Conservation (phyloP, 92 coral and sea anemone genomes). For the Porites lobata region DNA sequence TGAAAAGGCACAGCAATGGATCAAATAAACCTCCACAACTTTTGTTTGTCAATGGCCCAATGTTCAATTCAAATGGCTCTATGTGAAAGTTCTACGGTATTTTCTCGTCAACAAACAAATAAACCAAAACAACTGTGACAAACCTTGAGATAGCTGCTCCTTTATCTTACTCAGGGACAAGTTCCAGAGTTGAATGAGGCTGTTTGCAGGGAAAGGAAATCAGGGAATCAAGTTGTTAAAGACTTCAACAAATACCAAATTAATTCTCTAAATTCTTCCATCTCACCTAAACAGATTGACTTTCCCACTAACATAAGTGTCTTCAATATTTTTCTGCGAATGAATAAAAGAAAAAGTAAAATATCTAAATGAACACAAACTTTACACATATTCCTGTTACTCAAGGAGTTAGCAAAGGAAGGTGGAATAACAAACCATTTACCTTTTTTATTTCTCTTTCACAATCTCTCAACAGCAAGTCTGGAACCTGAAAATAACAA, state of each 20-base stretch:
- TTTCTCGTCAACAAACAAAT: not conserved
- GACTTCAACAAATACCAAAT: not conserved
- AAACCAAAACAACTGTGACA: not conserved
- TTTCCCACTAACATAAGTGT: constrained; percentile 92
- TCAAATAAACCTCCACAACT: too few species aligned
- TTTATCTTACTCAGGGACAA: constrained; percentile 76
- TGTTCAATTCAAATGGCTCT: too few species aligned
- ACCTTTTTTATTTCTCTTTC: constrained; percentile 85
- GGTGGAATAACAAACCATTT: too few species aligned
- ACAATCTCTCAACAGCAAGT: constrained; percentile 80
- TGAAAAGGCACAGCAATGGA: too few species aligned
- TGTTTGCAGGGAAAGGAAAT: constrained; percentile 15
- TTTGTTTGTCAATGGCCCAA: too few species aligned
- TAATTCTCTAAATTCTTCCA: too few species aligned
- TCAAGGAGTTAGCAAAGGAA: not conserved
- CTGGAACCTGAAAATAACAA: constrained; percentile 81
- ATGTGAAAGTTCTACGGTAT: not conserved
- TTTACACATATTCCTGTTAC: not conserved
- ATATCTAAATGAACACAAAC: not conserved
- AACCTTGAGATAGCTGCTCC: constrained; percentile 88
- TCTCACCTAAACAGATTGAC: constrained; percentile 86
- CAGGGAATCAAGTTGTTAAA: not conserved
- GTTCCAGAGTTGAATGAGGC: constrained; percentile 94
- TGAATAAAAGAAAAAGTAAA: not conserved
- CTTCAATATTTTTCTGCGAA: constrained; percentile 82